Base-by-base conservation (phyloP, 2,888 invertebrate genomes). In the Calephelis perditalis region DNA sequence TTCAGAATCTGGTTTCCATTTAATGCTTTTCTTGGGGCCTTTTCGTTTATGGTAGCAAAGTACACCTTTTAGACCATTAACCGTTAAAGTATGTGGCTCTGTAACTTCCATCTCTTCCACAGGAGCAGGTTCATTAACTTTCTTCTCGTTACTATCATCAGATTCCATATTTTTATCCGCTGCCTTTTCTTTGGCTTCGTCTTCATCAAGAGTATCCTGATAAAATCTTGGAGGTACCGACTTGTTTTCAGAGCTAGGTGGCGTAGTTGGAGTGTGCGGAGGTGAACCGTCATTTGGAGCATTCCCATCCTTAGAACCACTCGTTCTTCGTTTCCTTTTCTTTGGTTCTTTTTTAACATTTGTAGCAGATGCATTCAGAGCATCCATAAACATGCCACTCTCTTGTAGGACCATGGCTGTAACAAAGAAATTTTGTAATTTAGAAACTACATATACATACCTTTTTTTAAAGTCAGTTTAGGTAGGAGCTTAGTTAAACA, bases 301-400 rank as follows among this genome's bases (percentile, higher is more conserved):
- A 68, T 78, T 84, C 7, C 91, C 92, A 70, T 96, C 96, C 77
- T 95, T 96, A 3, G 94, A 93, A 5, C 92, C 91, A 68, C 94
- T 94, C 0, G 93, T 92, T 54, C 95, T 91, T 55, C 96, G 93
- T 82, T 96, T 96, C 62, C 95, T 92, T 77, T 97, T 97, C 72
- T 94, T 94, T 2, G 94, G 92, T 67, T 95, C 94, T 78, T 96
- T 92, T 91, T 95, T 86, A 37, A 5, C 1, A 5, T 94, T 94
- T 7, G 96, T 95, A 1, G 94, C 94, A 2, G 95, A 95, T 6
- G 95, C 95, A 68, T 93, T 92, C 45, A 98, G 86, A 0, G 97
- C 97, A 81, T 98, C 97, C 95, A 97, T 97, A 79, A 98, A 98
- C 85, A 97, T 94, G 74, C 96, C 96, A 76, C 97, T 97, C 81